Evolutionary conservation across 2,888 invertebrate genomes (phyloP).

Genomic region (Phalangium opilio): DNA sequence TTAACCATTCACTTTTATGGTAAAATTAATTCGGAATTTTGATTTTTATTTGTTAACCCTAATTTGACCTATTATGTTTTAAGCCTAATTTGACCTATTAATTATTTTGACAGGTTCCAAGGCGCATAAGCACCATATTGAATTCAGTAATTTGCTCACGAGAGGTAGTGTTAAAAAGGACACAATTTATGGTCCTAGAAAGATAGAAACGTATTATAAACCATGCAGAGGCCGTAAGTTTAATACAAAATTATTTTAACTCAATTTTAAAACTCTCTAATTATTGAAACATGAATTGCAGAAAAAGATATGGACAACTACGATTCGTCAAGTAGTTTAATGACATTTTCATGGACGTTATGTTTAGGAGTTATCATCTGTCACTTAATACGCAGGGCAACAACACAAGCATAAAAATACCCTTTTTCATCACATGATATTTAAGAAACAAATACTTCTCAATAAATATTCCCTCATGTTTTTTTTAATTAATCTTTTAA

Average conservation of each 20-base stretch:
- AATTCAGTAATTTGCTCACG: slow-evolving; percentile 49
- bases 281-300: too few species aligned
- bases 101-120: slow-evolving; percentile 43
- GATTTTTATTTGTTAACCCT: neutral
- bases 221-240: slow-evolving; percentile 20
- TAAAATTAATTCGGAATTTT: slow-evolving; percentile 19
- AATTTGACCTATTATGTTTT: slow-evolving; percentile 4
- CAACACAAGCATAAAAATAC: too few species aligned
- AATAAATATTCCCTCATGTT: too few species aligned
- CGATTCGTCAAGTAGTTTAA: too few species aligned
- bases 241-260: neutral
- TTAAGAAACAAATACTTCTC: too few species aligned
- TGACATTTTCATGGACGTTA: too few species aligned
- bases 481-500: too few species aligned
- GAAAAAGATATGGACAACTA: too few species aligned
- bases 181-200: slow-evolving; percentile 13
- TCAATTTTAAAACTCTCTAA: too few species aligned
- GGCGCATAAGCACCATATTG: slow-evolving; percentile 60
- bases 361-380: too few species aligned
- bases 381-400: too few species aligned
- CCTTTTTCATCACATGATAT: too few species aligned
- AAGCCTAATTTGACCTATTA: neutral
- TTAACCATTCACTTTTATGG: slow-evolving; percentile 71
- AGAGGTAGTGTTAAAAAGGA: slow-evolving; percentile 18
- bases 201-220: slow-evolving; percentile 20